Evolutionary conservation across 2,113 vertebrate genomes (phyloP).

Genomic region (Mormyrus lacerda): DNA sequence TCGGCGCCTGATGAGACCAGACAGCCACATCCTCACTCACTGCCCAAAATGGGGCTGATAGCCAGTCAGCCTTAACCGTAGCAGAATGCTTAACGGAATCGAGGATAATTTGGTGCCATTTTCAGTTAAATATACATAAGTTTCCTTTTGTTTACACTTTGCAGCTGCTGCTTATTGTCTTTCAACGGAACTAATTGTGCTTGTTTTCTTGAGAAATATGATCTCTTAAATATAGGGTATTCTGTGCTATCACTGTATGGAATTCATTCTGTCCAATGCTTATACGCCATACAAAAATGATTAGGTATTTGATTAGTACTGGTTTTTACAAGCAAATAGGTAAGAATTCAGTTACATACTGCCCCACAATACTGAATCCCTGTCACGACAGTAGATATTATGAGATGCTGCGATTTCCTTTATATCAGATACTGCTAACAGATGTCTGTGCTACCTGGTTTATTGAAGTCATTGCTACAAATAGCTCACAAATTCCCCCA

Average conservation of each 20-base stretch:
- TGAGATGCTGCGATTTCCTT: constrained; percentile 23
- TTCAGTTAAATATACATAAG: constrained; percentile 3
- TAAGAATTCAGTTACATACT: constrained; percentile 14
- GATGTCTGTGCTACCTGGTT: background rate
- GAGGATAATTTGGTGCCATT: constrained; percentile 17
- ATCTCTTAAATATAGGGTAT: background rate
- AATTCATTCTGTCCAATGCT: background rate
- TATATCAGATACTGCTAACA: background rate
- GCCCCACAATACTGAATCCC: constrained; percentile 23
- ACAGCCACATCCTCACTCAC: background rate
- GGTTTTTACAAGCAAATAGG: constrained; percentile 16
- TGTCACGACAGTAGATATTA: background rate
- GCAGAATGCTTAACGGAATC: background rate
- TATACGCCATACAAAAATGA: background rate
- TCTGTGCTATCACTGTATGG: background rate
- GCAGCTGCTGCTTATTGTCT: background rate
- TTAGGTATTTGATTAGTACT: background rate
- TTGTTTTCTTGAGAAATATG: background rate
- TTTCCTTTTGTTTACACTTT: background rate
- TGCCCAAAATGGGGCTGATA: background rate
- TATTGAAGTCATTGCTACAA: background rate
- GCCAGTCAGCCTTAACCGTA: constrained; percentile 4
- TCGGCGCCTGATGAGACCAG: background rate
- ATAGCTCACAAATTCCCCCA: background rate
- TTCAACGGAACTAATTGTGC: background rate